These are phyloP conservation scores for Trissolcus basalis DNA, from an alignment of 1,140 invertebrate species.

Conservation along the genomic window DNA sequence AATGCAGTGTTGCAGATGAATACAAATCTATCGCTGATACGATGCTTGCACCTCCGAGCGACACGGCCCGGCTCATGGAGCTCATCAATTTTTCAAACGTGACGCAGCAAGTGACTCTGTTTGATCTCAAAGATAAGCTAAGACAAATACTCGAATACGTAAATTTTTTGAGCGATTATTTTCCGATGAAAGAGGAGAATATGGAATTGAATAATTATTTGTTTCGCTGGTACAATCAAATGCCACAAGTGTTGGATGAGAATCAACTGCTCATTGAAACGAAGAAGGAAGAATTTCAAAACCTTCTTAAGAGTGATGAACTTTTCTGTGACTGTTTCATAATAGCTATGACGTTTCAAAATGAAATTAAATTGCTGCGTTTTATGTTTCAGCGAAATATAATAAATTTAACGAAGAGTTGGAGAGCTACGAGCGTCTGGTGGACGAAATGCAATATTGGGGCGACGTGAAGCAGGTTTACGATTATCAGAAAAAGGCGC, in stretches of 20 bases:
- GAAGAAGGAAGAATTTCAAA: conserved; percentile 93
- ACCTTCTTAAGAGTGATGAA: conserved; percentile 82
- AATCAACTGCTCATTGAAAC: conserved; percentile 85
- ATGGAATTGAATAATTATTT: conserved; percentile 88
- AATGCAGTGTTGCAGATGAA: conserved; percentile 85
- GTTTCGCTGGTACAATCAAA: conserved; percentile 89
- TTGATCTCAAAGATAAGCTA: conserved; percentile 87
- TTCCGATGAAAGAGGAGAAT: conserved; percentile 85
- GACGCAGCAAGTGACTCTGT: conserved; percentile 82
- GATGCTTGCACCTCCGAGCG: conserved; percentile 84
- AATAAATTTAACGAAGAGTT: conserved; percentile 87
- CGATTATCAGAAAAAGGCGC: conserved; percentile 88
- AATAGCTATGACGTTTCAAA: too few relatives aligned
- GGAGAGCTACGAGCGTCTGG: conserved; percentile 86
- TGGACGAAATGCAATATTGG: conserved; percentile 89
- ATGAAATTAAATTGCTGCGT: too few relatives aligned
- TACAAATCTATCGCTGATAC: conserved; percentile 88
- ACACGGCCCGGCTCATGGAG: conserved; percentile 90
- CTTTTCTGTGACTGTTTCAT: too few relatives aligned
- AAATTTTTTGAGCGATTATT: conserved; percentile 86
- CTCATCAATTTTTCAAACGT: conserved; percentile 86
- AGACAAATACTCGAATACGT: conserved; percentile 81
- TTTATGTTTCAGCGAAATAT: conserved; percentile 79
- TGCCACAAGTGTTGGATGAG: conserved; percentile 88
- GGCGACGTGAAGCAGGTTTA: conserved; percentile 88